These are phyloP conservation scores for Sprattus sprattus DNA, from an alignment of 2,113 vertebrate genomes.

Conservation along the genomic window DNA sequence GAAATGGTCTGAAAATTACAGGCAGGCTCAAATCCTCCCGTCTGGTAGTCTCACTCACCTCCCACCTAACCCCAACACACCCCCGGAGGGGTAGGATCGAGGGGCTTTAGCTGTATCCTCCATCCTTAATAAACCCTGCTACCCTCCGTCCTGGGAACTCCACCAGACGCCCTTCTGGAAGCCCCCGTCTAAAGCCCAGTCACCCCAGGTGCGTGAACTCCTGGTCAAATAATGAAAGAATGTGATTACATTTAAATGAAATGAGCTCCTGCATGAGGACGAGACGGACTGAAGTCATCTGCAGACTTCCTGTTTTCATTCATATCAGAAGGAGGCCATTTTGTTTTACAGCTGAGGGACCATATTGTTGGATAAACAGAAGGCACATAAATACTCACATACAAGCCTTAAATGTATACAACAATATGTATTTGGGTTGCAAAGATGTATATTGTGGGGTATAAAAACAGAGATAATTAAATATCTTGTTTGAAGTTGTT, in stretches of 20 bases:
- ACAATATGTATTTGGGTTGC: background rate
- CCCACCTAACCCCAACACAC: background rate
- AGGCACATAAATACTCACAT: too few relatives aligned
- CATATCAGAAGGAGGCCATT: background rate
- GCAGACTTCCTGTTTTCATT: slow-evolving; percentile 1
- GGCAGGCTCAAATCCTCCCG: slow-evolving; percentile 38
- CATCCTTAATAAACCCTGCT: slow-evolving; percentile 44
- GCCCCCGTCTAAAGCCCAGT: slow-evolving; percentile 29
- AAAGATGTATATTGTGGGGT: too few relatives aligned
- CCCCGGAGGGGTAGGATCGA: slow-evolving; percentile 31
- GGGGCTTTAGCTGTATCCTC: slow-evolving; percentile 45
- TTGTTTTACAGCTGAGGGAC: background rate
- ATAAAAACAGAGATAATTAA: too few relatives aligned
- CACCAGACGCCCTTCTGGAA: slow-evolving; percentile 24
- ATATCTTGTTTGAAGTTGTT: too few relatives aligned
- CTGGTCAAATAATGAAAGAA: slow-evolving; percentile 26
- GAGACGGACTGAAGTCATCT: slow-evolving; percentile 33
- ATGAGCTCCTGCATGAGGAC: slow-evolving; percentile 29
- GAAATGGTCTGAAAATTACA: slow-evolving; percentile 37
- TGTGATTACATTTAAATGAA: slow-evolving; percentile 47
- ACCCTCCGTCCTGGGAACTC: slow-evolving; percentile 17
- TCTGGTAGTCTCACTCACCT: slow-evolving; percentile 8
- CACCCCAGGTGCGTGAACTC: slow-evolving; percentile 28
- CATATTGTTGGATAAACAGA: too few relatives aligned
- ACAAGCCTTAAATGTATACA: too few relatives aligned